These are phyloP conservation scores for Emydura subglobosa DNA, from an alignment of 2,113 vertebrate species.

Conservation along the genomic window DNA sequence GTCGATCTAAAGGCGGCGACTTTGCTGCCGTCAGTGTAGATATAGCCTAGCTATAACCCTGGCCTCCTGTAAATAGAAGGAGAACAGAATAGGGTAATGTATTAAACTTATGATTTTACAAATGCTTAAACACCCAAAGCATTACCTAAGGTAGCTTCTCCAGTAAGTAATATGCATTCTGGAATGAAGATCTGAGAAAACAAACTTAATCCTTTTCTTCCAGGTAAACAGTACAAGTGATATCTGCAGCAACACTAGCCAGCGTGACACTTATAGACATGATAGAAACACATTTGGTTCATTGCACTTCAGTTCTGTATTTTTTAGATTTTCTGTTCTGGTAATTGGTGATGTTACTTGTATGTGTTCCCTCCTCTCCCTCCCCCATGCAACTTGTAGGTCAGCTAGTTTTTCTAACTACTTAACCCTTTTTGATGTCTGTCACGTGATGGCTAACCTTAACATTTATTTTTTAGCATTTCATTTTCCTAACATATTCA, in stretches of 20 bases:
- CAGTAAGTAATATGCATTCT: slow-evolving; percentile 57
- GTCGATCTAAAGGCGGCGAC: too few relatives aligned
- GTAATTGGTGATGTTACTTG: slow-evolving; percentile 38
- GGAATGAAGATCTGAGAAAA: slow-evolving; percentile 57
- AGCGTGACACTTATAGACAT: slow-evolving; percentile 20
- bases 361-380: not conserved
- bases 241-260: slow-evolving; percentile 30
- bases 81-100: slow-evolving; percentile 19
- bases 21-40: too few relatives aligned
- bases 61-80: not conserved
- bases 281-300: slow-evolving; percentile 33
- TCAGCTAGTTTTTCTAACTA: slow-evolving; percentile 33
- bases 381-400: not conserved
- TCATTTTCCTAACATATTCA: slow-evolving; percentile 15
- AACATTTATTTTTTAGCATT: slow-evolving; percentile 9
- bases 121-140: slow-evolving; percentile 41
- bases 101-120: slow-evolving; percentile 44
- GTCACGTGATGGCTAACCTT: slow-evolving; percentile 22
- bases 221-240: slow-evolving; percentile 32
- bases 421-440: slow-evolving; percentile 38
- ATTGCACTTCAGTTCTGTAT: slow-evolving; percentile 14
- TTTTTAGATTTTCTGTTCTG: slow-evolving; percentile 39
- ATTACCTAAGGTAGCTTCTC: slow-evolving; percentile 46
- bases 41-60: not conserved
- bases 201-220: slow-evolving; percentile 42